Evolutionary conservation across 2,888 invertebrate species (phyloP).

Genomic region (Linnaemya tessellans): DNA sequence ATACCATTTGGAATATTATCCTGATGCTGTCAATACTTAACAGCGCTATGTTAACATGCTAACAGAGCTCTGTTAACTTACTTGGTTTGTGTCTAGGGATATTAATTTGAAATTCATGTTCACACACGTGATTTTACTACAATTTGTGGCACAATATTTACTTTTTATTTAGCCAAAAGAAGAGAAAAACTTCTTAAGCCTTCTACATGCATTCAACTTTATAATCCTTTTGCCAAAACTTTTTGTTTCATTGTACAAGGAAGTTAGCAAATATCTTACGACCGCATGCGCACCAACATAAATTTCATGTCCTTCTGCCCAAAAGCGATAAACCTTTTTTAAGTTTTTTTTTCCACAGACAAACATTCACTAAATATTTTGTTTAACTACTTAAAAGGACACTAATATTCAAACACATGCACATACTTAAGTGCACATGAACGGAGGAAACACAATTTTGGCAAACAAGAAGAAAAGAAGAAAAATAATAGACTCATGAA

Average conservation of each 20-base stretch:
- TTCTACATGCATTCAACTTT: slow-evolving; percentile 68
- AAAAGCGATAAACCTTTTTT: slow-evolving; percentile 68
- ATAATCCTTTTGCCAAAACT: slow-evolving; percentile 71
- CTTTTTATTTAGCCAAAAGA: slow-evolving; percentile 8
- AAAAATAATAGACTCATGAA: slow-evolving; percentile 31
- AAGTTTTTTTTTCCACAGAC: slow-evolving; percentile 19
- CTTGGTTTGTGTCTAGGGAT: too few relatives aligned
- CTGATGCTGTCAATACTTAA: too few relatives aligned
- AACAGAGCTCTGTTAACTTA: too few relatives aligned
- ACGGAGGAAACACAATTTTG: neutral
- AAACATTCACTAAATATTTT: slow-evolving; percentile 54
- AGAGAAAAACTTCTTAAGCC: slow-evolving; percentile 66
- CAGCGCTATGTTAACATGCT: too few relatives aligned
- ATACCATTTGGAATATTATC: too few relatives aligned
- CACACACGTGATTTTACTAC: neutral
- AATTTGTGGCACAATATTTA: slow-evolving; percentile 29
- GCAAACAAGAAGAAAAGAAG: slow-evolving; percentile 2
- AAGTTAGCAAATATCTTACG: slow-evolving; percentile 63
- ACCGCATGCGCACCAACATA: slow-evolving; percentile 69
- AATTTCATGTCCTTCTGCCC: slow-evolving; percentile 71
- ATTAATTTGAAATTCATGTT: too few relatives aligned
- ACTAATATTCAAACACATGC: slow-evolving; percentile 16
- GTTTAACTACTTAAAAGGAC: slow-evolving; percentile 59
- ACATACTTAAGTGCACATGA: neutral
- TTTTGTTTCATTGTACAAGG: slow-evolving; percentile 53